phyloP scores from a whole-genome alignment of 2,113 vertebrate species.

The Polyodon spathula region DNA sequence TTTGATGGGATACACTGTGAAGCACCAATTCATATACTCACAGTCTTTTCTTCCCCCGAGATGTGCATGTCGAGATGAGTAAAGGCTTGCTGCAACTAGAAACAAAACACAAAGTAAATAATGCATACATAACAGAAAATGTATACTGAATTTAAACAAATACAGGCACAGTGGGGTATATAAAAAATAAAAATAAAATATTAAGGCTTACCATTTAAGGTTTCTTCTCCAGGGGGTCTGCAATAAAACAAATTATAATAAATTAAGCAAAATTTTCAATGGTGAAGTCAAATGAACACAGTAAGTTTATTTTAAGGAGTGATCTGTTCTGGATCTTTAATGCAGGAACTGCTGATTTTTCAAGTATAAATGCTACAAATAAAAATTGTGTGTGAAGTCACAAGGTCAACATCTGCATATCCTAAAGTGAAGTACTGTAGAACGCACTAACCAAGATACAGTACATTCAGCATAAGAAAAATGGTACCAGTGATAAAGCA shows the following conservation, averaged over 20 bases:
- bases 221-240: constrained; percentile 42
- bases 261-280: too few species aligned
- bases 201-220: constrained; percentile 39
- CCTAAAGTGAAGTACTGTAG: too few species aligned
- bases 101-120: constrained; percentile 18
- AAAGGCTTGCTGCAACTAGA: constrained; percentile 48
- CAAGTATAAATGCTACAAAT: too few species aligned
- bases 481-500: too few species aligned
- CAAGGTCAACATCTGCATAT: too few species aligned
- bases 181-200: background rate
- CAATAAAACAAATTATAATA: constrained; percentile 26
- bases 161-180: constrained; percentile 5
- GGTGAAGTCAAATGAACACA: too few species aligned
- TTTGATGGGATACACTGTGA: background rate
- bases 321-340: too few species aligned
- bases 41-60: constrained; percentile 60
- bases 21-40: constrained; percentile 34
- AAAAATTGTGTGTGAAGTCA: too few species aligned
- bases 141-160: constrained; percentile 1
- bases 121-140: constrained; percentile 12
- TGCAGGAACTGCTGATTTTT: too few species aligned
- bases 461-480: too few species aligned
- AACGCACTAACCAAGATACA: too few species aligned
- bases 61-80: constrained; percentile 43
- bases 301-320: too few species aligned